Evolutionary conservation across 2,797 vertebrate species (phyloP).

Genomic region (Oreonectes daqikongensis): DNA sequence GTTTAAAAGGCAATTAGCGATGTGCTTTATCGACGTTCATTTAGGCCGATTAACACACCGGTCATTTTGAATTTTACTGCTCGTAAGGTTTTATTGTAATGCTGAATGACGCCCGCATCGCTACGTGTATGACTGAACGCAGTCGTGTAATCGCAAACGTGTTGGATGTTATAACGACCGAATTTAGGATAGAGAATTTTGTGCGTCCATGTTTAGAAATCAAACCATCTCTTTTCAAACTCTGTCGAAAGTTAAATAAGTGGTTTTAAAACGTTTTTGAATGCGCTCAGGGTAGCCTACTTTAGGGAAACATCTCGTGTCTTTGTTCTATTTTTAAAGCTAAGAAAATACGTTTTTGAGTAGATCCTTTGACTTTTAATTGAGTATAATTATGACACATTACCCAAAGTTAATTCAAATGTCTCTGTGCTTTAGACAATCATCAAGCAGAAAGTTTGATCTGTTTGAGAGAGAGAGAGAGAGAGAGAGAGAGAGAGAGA

Average conservation of each 20-base stretch:
- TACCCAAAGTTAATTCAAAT: neutral
- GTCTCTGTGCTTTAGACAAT: neutral
- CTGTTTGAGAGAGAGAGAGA: neutral
- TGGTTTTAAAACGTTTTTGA: neutral
- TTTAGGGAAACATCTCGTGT: neutral
- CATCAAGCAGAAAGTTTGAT: neutral
- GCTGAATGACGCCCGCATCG: constrained; percentile 43
- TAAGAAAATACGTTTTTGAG: no score
- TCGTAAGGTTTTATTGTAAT: constrained; percentile 56
- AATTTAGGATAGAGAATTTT: constrained; percentile 10
- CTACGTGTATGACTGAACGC: constrained; percentile 45
- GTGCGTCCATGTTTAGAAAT: neutral
- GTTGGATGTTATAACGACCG: neutral
- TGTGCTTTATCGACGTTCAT: constrained; percentile 54
- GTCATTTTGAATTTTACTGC: constrained; percentile 58
- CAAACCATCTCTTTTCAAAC: neutral
- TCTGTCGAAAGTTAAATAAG: neutral
- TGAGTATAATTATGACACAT: neutral
- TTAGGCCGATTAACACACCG: constrained; percentile 55
- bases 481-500: neutral
- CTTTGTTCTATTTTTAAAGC: no score
- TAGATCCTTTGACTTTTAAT: neutral
- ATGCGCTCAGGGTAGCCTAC: neutral
- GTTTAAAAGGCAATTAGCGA: constrained; percentile 57
- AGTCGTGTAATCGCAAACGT: constrained; percentile 26